Evolutionary conservation across 1,140 invertebrate genomes (phyloP).

Genomic region (Melitaea cinxia): DNA sequence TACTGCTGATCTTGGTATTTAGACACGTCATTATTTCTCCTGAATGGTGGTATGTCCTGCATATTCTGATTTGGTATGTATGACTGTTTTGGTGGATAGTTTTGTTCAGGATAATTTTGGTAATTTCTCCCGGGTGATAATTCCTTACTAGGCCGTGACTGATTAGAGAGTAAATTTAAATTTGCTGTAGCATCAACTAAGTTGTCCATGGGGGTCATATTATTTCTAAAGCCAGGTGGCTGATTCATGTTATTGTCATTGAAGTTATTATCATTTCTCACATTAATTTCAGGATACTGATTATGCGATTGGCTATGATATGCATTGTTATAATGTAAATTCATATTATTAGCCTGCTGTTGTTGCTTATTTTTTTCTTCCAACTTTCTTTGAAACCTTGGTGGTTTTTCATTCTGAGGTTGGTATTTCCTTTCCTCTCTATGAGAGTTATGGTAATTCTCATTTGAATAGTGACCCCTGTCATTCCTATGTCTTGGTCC

Average conservation of each 20-base stretch:
- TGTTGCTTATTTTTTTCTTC: conserved; percentile 78
- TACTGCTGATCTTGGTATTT: conserved; percentile 61
- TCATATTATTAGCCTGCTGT: conserved; percentile 51
- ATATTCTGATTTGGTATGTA: conserved; percentile 55
- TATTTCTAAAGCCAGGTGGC: conserved; percentile 55
- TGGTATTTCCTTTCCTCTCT: conserved; percentile 75
- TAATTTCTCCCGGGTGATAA: conserved; percentile 51
- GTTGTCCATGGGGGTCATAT: conserved; percentile 61
- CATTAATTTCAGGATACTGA: conserved; percentile 60
- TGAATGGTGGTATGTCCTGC: conserved; percentile 55
- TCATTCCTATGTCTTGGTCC: conserved; percentile 59
- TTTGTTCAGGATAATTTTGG: conserved; percentile 51
- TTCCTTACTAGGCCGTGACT: conserved; percentile 53
- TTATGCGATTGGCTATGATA: conserved; percentile 55
- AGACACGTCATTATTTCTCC: conserved; percentile 55
- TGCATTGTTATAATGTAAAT: conserved; percentile 60
- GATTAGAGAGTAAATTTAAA: conserved; percentile 65
- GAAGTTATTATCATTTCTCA: conserved; percentile 54
- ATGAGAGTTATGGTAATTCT: conserved; percentile 55
- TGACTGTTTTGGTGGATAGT: conserved; percentile 49
- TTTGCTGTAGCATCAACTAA: conserved; percentile 70
- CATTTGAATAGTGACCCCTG: conserved; percentile 63
- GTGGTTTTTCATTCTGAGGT: conserved; percentile 75
- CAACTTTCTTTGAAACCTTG: conserved; percentile 78
- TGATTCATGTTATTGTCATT: conserved; percentile 58